Evolutionary conservation across 2,113 vertebrate species (phyloP), one percentile per base, ranked within the genome.

Genomic region (Nesogale talazaci): DNA sequence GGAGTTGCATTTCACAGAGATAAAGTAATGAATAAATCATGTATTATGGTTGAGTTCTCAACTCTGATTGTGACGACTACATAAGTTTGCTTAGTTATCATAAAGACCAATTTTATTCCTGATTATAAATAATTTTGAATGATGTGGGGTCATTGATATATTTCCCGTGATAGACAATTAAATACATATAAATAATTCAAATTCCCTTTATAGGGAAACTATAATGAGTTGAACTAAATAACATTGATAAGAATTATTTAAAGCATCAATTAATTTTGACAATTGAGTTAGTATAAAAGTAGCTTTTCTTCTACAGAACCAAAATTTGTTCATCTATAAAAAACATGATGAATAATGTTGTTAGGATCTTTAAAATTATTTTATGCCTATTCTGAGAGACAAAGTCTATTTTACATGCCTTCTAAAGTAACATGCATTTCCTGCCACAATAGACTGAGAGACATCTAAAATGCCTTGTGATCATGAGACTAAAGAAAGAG

Each of bases 11-110:
- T 94, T 94, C 75, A 86, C 70, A 84, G 77, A 63, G 16, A 89
- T 61, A 93, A 90, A 93, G 17, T 57, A 91, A 93, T 31, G 19
- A 81, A 8, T 22, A 91, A 75, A 27, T 80, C 27, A 82, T 52
- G 19, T 56, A 83, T 61, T 86, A 56, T 36, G 17, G 16, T 17
- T 93, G 11, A 72, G 57, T 42, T 91, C 94, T 86, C 11, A 80
- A 42, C 46, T 86, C 31, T 93, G 56, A 83, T 93, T 77, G 14
- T 80, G 9, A 85, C 57, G 4, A 6, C 17, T 90, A 63, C 19
- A 89, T 90, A 4, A 79, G 34, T 38, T 90, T 90, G 81, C 16
- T 86, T 92, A 42, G 75, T 85, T 82, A 38, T 4, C 2, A 59
- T 23, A 87, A 84, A 91, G 16, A 10, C 3, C 72, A 89, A 42